Conservation (phyloP, 2,113 vertebrate species). For the Alectura lathami region DNA sequence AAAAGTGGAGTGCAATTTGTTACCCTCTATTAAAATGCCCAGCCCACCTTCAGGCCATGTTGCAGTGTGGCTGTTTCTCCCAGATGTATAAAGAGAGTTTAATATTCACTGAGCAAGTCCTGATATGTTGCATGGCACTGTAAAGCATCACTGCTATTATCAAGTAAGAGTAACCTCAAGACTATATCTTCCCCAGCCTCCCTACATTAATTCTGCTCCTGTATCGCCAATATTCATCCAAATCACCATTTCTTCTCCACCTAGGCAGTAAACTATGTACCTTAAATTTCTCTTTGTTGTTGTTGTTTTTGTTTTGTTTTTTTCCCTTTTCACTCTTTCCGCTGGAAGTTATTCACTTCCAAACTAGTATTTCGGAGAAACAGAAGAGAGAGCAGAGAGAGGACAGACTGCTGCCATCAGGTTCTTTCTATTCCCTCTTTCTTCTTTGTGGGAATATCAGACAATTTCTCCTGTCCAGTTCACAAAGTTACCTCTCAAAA, state of each 20-base stretch:
- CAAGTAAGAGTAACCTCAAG: not conserved
- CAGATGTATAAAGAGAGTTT: not conserved
- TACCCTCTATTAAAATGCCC: not conserved
- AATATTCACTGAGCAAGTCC: not conserved
- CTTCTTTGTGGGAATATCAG: slow-evolving; percentile 21
- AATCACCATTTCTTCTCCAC: accelerated
- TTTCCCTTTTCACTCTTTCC: not conserved
- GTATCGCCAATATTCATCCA: not conserved
- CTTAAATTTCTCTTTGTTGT: not conserved
- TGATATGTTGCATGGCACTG: not conserved
- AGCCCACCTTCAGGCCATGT: not conserved
- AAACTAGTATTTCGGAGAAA: not conserved
- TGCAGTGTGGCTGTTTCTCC: not conserved
- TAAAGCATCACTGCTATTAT: not conserved
- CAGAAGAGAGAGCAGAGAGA: not conserved
- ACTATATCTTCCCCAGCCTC: not conserved
- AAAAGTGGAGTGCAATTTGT: not conserved
- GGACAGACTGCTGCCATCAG: not conserved
- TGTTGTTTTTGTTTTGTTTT: not conserved
- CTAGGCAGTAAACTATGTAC: not conserved
- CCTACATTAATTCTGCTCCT: not conserved
- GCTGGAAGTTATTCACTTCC: not conserved
- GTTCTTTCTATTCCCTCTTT: not conserved
- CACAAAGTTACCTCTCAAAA: not conserved
- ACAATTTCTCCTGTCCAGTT: not conserved